Conservation (phyloP, 1,140 invertebrate genomes). For the Mizuhopecten yessoensis region DNA sequence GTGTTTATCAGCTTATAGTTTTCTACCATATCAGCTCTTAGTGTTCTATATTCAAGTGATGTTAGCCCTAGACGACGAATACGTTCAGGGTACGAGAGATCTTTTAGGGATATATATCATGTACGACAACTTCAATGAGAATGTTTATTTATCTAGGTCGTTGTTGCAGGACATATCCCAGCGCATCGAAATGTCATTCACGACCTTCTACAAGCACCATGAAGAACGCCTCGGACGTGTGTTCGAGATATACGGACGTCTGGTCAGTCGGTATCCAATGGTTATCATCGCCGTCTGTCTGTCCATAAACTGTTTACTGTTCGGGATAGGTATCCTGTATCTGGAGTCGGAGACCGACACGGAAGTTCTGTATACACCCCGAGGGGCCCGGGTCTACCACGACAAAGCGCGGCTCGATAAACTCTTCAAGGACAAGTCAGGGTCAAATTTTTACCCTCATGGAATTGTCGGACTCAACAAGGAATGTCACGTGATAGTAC, state of each 20-base stretch:
- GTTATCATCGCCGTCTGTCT: background rate
- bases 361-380: constrained; percentile 45
- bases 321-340: constrained; percentile 42
- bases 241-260: constrained; percentile 47
- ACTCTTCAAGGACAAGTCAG: constrained; percentile 45
- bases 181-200: background rate
- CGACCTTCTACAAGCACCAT: background rate
- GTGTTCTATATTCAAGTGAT: too few relatives aligned
- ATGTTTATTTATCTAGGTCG: too few relatives aligned
- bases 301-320: background rate
- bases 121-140: too few relatives aligned
- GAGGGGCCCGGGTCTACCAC: constrained; percentile 35
- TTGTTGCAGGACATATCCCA: background rate
- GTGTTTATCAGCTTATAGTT: too few relatives aligned
- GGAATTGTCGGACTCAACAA: background rate
- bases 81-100: too few relatives aligned
- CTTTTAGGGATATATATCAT: too few relatives aligned
- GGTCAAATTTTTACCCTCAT: constrained; percentile 46
- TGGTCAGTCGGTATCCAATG: constrained; percentile 45
- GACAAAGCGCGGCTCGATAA: background rate
- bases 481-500: constrained; percentile 25
- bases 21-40: too few relatives aligned
- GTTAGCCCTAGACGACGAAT: too few relatives aligned
- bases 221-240: constrained; percentile 41
- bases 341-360: constrained; percentile 36